phyloP scores from a whole-genome alignment of 1,140 invertebrate genomes.

The Sitodiplosis mosellana region DNA sequence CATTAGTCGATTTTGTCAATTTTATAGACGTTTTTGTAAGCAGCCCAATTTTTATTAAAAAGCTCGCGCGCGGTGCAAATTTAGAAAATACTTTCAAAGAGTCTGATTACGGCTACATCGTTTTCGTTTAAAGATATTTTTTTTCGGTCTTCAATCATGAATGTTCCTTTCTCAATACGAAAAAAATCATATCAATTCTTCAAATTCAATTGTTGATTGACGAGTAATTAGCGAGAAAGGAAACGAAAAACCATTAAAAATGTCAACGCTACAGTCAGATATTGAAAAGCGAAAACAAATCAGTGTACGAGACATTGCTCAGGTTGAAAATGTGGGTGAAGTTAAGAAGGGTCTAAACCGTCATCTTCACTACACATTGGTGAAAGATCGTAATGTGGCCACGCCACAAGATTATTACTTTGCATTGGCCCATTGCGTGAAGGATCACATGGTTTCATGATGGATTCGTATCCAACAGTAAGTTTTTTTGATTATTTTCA shows the following conservation, averaged over 20 bases:
- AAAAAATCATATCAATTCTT: too few species aligned
- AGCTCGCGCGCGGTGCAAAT: too few species aligned
- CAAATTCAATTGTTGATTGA: too few species aligned
- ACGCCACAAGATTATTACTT: slow-evolving; percentile 95
- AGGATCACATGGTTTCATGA: slow-evolving; percentile 91
- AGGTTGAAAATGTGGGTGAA: slow-evolving; percentile 87
- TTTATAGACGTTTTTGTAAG: too few species aligned
- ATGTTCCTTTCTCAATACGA: too few species aligned
- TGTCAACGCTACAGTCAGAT: slow-evolving; percentile 54
- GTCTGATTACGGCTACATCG: too few species aligned
- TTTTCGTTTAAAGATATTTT: too few species aligned
- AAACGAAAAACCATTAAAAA: slow-evolving; percentile 15
- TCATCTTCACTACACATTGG: slow-evolving; percentile 95
- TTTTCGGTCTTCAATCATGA: too few species aligned
- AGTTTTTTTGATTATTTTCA: too few species aligned
- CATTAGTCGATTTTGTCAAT: too few species aligned
- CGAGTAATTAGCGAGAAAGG: background rate
- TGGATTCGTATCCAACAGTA: slow-evolving; percentile 98
- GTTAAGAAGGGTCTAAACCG: slow-evolving; percentile 98
- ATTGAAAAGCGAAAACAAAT: slow-evolving; percentile 94
- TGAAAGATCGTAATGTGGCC: slow-evolving; percentile 97
- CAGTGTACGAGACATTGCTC: slow-evolving; percentile 90
- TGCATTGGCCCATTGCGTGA: slow-evolving; percentile 90
- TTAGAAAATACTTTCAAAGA: too few species aligned
- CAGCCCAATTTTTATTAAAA: too few species aligned